Evolutionary conservation across 2,888 invertebrate genomes (phyloP), one percentile per base, ranked within the genome.

Genomic region (Theretra japonica): DNA sequence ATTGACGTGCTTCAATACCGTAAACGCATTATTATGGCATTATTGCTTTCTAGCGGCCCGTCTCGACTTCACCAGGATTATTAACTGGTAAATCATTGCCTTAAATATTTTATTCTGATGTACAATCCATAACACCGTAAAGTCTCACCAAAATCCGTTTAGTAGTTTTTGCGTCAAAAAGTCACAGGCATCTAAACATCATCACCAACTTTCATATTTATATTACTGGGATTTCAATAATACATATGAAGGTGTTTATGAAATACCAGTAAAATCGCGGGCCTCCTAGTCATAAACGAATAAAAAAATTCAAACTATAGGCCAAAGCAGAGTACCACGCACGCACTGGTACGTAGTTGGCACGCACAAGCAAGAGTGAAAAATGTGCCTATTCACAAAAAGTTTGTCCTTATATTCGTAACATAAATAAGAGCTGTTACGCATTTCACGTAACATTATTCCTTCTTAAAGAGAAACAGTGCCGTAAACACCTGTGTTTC

Each of bases 301-400:
- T 65, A 65, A 48, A 73, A 78, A 70, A 79, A 74, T 72, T 78
- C 75, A 77, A 82, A 82, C 79, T 81, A 84, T 80, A 80, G 79
- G 76, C 75, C 75, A 79, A 80, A 82, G 77, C 80, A 77, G 74
- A 80, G 85, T 84, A 77, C 86, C 86, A 81, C 77, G 81, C 84
- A 79, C 85, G 75, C 73, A 78, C 81, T 73, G 82, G 82, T 80
- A 86, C 85, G 82, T 82, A 79, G 79, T 80, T 82, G 78, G 75
- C 85, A 84, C 82, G 84, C 83, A 84, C 79, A 79, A 75, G 74
- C 75, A 75, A 79, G 75, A 80, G 80, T 85, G 80, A 86, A 85
- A 85, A 83, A 83, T 83, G 79, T 80, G 73, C 76, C 76, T 77
- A 80, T 82, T 84, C 80, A 80, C 78, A 79, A 81, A 82, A 85